phyloP scores from a whole-genome alignment of 2,797 vertebrate genomes.

The Myotis findleyi region DNA sequence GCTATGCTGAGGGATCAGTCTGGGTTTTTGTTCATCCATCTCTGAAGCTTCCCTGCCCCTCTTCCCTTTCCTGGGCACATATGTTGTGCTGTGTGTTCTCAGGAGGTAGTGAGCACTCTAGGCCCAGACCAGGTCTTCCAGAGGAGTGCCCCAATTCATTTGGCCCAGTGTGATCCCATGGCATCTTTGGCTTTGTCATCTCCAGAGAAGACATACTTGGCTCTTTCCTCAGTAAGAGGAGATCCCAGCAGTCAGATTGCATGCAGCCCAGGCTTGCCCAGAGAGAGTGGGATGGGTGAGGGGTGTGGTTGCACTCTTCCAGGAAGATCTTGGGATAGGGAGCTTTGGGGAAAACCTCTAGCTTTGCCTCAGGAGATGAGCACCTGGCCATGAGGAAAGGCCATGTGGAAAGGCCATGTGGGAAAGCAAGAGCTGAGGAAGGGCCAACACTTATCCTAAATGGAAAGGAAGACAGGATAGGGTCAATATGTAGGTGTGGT shows the following conservation, averaged over 20 bases:
- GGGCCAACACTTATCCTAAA: not conserved
- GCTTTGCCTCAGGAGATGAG: not conserved
- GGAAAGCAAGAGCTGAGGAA: not conserved
- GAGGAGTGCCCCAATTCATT: constrained; percentile 88
- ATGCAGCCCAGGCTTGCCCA: not conserved
- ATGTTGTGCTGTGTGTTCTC: not conserved
- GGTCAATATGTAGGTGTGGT: not conserved
- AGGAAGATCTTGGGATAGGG: not conserved
- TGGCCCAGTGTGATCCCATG: constrained; percentile 91
- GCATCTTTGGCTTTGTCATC: constrained; percentile 93
- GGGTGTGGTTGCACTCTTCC: not conserved
- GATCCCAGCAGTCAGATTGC: not conserved
- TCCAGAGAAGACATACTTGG: constrained; percentile 87
- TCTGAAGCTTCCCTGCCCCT: not conserved
- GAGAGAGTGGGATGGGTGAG: not conserved
- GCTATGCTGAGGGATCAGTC: too few relatives aligned
- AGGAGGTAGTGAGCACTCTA: constrained; percentile 90
- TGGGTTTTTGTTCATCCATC: not conserved
- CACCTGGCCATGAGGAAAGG: not conserved
- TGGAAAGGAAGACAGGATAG: not conserved
- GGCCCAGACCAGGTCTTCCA: constrained; percentile 91
- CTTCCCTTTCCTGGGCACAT: accelerated
- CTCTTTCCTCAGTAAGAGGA: constrained; percentile 90
- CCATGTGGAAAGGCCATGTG: not conserved
- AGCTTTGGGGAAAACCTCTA: not conserved